phyloP scores from a whole-genome alignment of 2,113 vertebrate species.

The Oreochromis aureus region DNA sequence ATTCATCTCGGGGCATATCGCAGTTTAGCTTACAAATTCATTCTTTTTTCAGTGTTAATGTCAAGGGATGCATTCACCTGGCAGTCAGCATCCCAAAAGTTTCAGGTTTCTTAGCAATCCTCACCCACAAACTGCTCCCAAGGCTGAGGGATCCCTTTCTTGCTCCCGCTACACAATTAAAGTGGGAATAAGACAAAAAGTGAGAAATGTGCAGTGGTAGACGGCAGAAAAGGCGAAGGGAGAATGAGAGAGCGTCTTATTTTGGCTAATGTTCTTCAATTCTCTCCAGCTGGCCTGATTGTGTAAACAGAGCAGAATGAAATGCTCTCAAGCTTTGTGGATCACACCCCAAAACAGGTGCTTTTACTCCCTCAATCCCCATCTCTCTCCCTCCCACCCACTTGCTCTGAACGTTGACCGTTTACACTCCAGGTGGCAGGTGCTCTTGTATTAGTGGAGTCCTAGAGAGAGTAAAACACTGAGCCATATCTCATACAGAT shows the following conservation, averaged over 20 bases:
- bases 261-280: slow-evolving; percentile 15
- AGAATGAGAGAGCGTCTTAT: neutral
- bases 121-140: slow-evolving; percentile 31
- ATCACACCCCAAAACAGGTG: slow-evolving; percentile 49
- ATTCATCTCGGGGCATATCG: neutral
- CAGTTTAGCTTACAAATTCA: neutral
- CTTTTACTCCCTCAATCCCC: slow-evolving; percentile 13
- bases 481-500: neutral
- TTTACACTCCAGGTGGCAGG: slow-evolving; percentile 44
- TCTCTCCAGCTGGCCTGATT: slow-evolving; percentile 49
- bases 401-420: slow-evolving; percentile 28
- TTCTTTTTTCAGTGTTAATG: neutral
- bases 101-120: neutral
- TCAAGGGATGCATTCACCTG: slow-evolving; percentile 13
- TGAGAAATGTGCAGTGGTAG: neutral
- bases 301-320: slow-evolving; percentile 14
- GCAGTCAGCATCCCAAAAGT: neutral
- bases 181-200: neutral
- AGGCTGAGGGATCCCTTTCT: slow-evolving; percentile 10
- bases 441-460: neutral
- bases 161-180: neutral
- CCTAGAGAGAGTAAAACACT: neutral
- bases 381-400: slow-evolving; percentile 8
- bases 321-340: slow-evolving; percentile 11
- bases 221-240: neutral